These are phyloP conservation scores for Scaptomyza cyrtandrae DNA, from an alignment of 2,888 invertebrate species.

Conservation along the genomic window DNA sequence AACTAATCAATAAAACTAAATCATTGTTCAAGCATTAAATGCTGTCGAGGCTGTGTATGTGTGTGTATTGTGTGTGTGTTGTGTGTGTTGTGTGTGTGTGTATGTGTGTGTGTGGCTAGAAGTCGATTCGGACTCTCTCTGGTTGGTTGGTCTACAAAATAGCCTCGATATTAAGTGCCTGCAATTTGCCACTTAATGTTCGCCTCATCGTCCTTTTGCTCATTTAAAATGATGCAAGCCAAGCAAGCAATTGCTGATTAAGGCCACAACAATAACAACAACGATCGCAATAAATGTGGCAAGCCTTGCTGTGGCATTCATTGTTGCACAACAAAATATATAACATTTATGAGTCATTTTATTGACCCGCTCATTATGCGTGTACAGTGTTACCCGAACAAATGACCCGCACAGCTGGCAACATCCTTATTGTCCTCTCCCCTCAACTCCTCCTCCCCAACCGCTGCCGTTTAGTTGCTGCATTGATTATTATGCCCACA, in stretches of 20 bases:
- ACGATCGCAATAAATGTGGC: conserved; percentile 11
- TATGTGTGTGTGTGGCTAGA: conserved; percentile 30
- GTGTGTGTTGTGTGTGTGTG: neutral
- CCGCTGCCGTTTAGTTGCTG: conserved; percentile 11
- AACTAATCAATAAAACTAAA: conserved; percentile 68
- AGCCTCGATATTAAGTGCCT: conserved; percentile 51
- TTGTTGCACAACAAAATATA: conserved; percentile 61
- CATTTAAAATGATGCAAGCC: conserved; percentile 47
- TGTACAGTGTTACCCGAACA: conserved; percentile 30
- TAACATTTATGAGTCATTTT: conserved; percentile 68
- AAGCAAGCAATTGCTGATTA: conserved; percentile 53
- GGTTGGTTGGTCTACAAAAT: conserved; percentile 3
- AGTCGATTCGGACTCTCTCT: conserved; percentile 21
- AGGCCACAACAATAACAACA: conserved; percentile 42
- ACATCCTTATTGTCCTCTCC: conserved; percentile 1
- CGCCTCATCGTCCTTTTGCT: conserved; percentile 7
- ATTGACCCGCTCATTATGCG: conserved; percentile 60
- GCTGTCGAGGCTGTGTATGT: conserved; percentile 27
- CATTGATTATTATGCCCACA: conserved; percentile 51
- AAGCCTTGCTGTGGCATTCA: conserved; percentile 24
- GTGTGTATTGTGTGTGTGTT: too few species aligned
- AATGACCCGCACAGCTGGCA: conserved; percentile 69
- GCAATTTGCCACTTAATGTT: conserved; percentile 17
- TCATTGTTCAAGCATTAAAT: conserved; percentile 50
- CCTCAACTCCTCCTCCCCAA: too few species aligned